phyloP scores from a whole-genome alignment of 2,888 invertebrate genomes.

The Smittia aterrima region DNA sequence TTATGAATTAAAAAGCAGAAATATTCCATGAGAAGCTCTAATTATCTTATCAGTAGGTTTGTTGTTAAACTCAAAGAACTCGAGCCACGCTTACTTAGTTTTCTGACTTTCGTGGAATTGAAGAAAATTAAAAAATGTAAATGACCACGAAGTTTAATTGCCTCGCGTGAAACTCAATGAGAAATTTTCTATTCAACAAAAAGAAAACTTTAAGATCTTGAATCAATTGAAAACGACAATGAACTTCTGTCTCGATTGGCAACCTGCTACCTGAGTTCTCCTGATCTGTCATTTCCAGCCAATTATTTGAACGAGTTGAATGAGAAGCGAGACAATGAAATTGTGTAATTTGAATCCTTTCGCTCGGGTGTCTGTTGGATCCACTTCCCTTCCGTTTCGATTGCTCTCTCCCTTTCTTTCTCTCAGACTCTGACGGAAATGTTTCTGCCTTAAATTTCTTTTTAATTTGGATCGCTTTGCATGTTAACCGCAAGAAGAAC shows the following conservation, averaged over 20 bases:
- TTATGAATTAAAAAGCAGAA: background rate
- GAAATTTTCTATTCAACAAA: no score
- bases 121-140: background rate
- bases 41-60: conserved; percentile 10
- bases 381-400: background rate
- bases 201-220: no score
- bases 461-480: conserved; percentile 17
- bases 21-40: background rate
- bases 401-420: background rate
- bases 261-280: background rate
- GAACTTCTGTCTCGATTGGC: no score
- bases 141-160: background rate
- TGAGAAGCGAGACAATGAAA: background rate
- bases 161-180: no score
- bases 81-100: background rate
- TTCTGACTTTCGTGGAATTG: no score
- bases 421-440: background rate
- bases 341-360: conserved; percentile 32
- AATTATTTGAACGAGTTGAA: conserved; percentile 28
- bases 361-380: conserved; percentile 17
- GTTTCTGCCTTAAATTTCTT: conserved; percentile 11
- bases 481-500: conserved; percentile 21
- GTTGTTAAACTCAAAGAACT: background rate
- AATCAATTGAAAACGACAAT: no score
- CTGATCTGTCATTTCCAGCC: background rate